phyloP scores from a whole-genome alignment of 2,113 vertebrate species.

The Lophotis ruficrista region DNA sequence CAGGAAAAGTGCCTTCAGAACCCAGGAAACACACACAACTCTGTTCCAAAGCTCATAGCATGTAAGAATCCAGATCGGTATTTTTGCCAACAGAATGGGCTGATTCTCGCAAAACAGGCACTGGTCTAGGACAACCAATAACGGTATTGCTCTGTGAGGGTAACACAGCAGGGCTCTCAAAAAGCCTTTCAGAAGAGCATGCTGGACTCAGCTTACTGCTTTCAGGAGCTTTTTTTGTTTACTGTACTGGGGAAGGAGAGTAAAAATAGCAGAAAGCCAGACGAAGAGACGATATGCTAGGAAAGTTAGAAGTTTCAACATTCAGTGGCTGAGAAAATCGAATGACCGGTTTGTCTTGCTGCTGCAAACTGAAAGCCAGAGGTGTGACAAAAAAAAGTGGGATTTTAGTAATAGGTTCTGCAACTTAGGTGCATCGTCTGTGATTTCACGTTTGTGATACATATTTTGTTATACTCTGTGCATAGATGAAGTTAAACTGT shows the following conservation, averaged over 20 bases:
- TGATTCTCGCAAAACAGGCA: neutral
- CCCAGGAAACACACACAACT: neutral
- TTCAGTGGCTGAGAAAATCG: fast-evolving
- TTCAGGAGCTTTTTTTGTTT: neutral
- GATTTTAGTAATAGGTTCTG: neutral
- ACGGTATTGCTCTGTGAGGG: neutral
- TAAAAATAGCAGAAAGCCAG: neutral
- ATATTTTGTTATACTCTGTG: neutral
- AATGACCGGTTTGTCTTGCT: neutral
- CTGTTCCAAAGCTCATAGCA: neutral
- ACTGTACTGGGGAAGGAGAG: neutral
- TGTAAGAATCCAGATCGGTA: neutral
- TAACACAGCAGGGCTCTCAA: neutral
- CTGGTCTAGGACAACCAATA: neutral
- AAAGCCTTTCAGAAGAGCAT: neutral
- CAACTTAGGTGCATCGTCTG: neutral
- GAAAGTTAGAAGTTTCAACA: neutral
- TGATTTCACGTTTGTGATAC: neutral
- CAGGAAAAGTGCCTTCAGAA: neutral
- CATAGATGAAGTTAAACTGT: neutral
- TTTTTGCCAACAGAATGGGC: fast-evolving
- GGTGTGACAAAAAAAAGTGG: neutral
- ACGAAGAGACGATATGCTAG: neutral
- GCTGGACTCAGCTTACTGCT: neutral
- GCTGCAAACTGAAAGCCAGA: neutral